A percentile compares a stretch with the other conserved stretches of the same genome.
These are phyloP conservation scores for Enoplosus armatus DNA, from an alignment of 2,797 vertebrate genomes.

Conservation along the genomic window DNA sequence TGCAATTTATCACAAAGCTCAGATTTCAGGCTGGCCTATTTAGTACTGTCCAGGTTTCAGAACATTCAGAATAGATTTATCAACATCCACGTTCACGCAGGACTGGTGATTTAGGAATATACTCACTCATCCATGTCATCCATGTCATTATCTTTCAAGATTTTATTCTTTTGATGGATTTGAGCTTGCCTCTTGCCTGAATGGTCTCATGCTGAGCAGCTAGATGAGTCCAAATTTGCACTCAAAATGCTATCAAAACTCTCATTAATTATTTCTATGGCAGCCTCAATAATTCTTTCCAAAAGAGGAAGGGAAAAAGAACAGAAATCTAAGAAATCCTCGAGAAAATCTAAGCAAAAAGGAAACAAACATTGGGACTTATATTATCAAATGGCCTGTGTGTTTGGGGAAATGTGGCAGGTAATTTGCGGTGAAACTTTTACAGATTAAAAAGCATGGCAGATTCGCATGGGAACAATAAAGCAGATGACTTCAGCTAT, in stretches of 20 bases:
- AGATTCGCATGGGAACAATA: neutral
- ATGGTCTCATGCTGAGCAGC: conserved; percentile 24
- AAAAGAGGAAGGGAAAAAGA: neutral
- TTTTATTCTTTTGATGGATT: conserved; percentile 49
- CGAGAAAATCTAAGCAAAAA: neutral
- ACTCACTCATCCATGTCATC: conserved; percentile 39
- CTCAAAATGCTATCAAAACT: conserved; percentile 50
- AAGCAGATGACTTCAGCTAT: conserved; percentile 2
- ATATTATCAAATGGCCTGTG: neutral
- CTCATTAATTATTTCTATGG: conserved; percentile 56
- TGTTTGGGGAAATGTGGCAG: conserved; percentile 1
- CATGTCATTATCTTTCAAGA: conserved; percentile 44
- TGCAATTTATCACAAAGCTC: conserved; percentile 31
- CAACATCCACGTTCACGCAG: conserved; percentile 21
- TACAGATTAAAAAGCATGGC: conserved; percentile 19
- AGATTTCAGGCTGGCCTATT: conserved; percentile 53
- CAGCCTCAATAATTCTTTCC: conserved; percentile 27
- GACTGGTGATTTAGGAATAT: conserved; percentile 32
- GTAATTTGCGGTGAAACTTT: neutral
- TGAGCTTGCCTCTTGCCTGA: conserved; percentile 6
- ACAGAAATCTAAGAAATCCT: conserved; percentile 6
- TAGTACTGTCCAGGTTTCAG: conserved; percentile 29
- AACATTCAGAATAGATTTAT: conserved; percentile 38
- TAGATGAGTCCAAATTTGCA: conserved; percentile 40
- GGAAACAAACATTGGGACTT: neutral